phyloP scores from a whole-genome alignment of 2,797 vertebrate genomes.

The Anomalospiza imberbis region DNA sequence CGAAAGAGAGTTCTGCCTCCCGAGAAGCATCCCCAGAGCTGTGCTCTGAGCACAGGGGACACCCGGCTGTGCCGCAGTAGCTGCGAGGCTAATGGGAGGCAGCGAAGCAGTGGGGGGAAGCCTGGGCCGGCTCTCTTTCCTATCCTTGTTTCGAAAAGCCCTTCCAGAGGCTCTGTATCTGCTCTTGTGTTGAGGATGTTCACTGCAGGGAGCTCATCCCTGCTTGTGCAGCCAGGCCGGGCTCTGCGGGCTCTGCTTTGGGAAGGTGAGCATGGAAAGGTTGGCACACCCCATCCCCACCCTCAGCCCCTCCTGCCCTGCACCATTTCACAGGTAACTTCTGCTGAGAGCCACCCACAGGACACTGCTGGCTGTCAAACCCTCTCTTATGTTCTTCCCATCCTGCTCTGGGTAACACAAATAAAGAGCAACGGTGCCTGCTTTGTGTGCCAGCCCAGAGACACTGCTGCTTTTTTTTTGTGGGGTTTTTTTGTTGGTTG shows the following conservation, averaged over 20 bases:
- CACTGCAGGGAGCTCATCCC: not conserved
- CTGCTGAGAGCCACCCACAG: not conserved
- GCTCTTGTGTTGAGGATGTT: not conserved
- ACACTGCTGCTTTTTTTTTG: too few species aligned
- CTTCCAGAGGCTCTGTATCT: not conserved
- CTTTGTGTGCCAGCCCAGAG: not conserved
- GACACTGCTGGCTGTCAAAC: accelerated
- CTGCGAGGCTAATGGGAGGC: not conserved
- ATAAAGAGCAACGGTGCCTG: not conserved
- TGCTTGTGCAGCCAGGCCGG: accelerated
- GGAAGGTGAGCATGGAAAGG: accelerated
- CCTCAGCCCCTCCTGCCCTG: not conserved
- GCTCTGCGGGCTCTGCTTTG: not conserved
- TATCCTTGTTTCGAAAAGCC: not conserved
- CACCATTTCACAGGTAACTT: accelerated
- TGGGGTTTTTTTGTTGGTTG: too few species aligned
- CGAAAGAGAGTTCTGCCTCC: not conserved
- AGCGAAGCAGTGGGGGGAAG: not conserved
- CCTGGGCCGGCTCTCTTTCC: not conserved
- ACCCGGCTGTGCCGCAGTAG: not conserved
- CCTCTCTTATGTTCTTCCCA: not conserved
- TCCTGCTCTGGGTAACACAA: not conserved
- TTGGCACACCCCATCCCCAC: not conserved
- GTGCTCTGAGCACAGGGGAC: not conserved
- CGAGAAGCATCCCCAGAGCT: not conserved